Evolutionary conservation across 1,140 invertebrate genomes (phyloP), one percentile per base, ranked within the genome.

Genomic region (Drosophila littoralis): DNA sequence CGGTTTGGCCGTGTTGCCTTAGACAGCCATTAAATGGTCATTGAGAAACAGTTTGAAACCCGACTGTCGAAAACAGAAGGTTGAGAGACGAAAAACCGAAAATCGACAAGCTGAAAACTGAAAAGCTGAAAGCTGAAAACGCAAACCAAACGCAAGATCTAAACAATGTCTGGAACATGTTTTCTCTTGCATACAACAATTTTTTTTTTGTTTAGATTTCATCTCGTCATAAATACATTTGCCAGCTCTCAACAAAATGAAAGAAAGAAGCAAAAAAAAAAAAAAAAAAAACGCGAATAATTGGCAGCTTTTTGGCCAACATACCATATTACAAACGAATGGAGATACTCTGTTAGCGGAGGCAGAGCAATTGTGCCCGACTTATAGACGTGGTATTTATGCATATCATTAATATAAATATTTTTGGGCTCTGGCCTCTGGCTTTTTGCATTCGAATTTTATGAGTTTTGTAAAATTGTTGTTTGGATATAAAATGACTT

Each of bases 131-230:
- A 46, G 17, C 12, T 38, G 55, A 67, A 58, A 46, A 65, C 59
- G 46, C 48, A 75, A 67, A 58, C 32, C 61, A 66, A 40, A 50
- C 32, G 32, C n/a, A 51, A 75, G 78, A 70, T 85, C 78, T 79
- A 81, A 85, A 85, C 82, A 85, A 86, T 86, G 83, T 85, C 82
- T 85, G 82, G 78, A 85, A 85, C 36, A 81, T 85, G 75, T 86
- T 86, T 76, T 70, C 79, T 64, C 58, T 60, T 86, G 78, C 78
- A 85, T 60, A 73, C 52, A 68, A 40, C 36, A 45, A 28, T 0
- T 28, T 28, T 28, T 28, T 28, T 28, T 65, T 86, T 85, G 79
- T 85, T 85, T 86, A 79, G 82, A 72, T 73, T 81, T 51, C 48
- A 45, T 61, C 80, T 73, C 80, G 61, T 83, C 81, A 83, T 84